These are phyloP conservation scores for Neoniphon sammara DNA, from an alignment of 2,797 vertebrate species.

Conservation along the genomic window DNA sequence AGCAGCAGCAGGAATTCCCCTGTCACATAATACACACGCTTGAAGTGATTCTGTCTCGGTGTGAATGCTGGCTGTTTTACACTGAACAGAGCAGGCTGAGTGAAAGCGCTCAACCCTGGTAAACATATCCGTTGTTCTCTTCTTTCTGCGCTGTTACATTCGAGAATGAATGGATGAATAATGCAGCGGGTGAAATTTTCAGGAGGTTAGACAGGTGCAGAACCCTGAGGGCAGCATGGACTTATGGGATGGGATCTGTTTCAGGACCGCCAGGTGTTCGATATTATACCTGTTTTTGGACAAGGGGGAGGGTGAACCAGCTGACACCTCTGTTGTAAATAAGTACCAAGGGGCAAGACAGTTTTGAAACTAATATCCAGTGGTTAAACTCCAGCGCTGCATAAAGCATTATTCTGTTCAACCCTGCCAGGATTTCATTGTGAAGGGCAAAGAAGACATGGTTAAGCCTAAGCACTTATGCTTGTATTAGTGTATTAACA, in stretches of 20 bases:
- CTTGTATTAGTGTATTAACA: constrained; percentile 62
- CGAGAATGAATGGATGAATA: constrained; percentile 46
- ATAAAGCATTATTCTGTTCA: constrained; percentile 32
- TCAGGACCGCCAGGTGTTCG: constrained; percentile 28
- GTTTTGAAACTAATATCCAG: constrained; percentile 6
- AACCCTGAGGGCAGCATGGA: constrained; percentile 28
- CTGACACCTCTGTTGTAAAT: not conserved
- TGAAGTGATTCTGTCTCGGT: constrained; percentile 47
- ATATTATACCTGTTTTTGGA: constrained; percentile 26
- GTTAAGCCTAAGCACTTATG: constrained; percentile 63
- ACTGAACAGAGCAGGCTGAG: constrained; percentile 27
- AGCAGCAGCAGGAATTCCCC: constrained; percentile 76
- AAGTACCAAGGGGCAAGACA: not conserved
- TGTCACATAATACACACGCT: constrained; percentile 72
- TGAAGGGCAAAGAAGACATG: constrained; percentile 51
- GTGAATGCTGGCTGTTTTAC: constrained; percentile 50
- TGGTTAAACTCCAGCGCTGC: not conserved
- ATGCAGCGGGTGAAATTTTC: constrained; percentile 50
- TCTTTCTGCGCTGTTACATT: constrained; percentile 22
- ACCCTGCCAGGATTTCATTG: constrained; percentile 33
- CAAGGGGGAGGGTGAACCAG: not conserved
- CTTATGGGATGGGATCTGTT: constrained; percentile 47
- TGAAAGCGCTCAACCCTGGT: constrained; percentile 38
- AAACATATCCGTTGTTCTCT: constrained; percentile 52
- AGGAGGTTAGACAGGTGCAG: constrained; percentile 52